phyloP scores from a whole-genome alignment of 2,888 invertebrate genomes.

The Andrena trimmerana region DNA sequence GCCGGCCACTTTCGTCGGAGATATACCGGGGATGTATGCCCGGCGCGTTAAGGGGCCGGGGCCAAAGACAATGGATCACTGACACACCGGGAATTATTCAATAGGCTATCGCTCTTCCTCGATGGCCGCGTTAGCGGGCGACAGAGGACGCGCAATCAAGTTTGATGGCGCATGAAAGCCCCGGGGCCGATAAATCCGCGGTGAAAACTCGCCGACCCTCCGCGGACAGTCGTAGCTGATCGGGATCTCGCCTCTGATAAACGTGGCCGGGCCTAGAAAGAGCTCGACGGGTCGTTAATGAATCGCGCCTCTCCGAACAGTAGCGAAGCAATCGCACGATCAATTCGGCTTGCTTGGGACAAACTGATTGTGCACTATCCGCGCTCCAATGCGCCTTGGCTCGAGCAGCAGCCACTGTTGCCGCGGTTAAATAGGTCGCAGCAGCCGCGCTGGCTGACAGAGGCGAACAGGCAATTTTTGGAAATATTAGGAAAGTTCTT shows the following conservation, averaged over 20 bases:
- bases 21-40: neutral
- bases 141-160: conserved; percentile 10
- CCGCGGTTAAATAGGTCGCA: neutral
- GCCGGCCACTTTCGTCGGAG: too few relatives aligned
- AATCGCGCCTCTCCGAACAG: conserved; percentile 1
- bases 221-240: neutral
- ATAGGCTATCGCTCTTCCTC: conserved; percentile 36
- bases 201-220: conserved; percentile 15
- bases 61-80: conserved; percentile 32
- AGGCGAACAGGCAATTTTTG: neutral
- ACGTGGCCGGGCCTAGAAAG: too few relatives aligned
- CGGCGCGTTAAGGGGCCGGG: neutral
- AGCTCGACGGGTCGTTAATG: neutral
- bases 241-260: neutral
- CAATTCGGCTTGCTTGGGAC: neutral
- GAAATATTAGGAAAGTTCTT: neutral
- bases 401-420: neutral
- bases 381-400: conserved; percentile 7
- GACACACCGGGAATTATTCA: conserved; percentile 42
- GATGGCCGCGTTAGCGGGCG: conserved; percentile 22
- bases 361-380: conserved; percentile 18
- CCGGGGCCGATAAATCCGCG: conserved; percentile 10
- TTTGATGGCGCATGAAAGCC: conserved; percentile 21
- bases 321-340: conserved; percentile 17
- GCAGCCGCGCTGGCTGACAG: too few relatives aligned